These are phyloP conservation scores for Hirundo rustica DNA, from an alignment of 2,797 vertebrate species.

Conservation along the genomic window DNA sequence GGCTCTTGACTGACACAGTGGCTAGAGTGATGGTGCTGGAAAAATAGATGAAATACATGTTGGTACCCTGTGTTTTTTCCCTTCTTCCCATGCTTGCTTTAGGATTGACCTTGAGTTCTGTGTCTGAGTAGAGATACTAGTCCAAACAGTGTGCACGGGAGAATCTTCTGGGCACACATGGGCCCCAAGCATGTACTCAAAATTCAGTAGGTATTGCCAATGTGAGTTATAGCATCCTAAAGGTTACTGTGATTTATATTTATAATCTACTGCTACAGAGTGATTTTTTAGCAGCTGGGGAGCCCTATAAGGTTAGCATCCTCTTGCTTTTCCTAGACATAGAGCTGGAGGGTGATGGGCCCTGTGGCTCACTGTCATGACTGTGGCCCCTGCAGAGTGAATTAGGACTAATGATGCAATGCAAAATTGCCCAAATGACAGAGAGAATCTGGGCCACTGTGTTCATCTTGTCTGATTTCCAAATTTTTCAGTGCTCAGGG, in stretches of 20 bases:
- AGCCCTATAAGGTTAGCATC: neutral
- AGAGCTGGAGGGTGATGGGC: neutral
- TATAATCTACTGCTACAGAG: neutral
- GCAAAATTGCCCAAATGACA: constrained; percentile 15
- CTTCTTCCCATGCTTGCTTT: neutral
- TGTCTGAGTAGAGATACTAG: neutral
- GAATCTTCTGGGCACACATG: rapidly evolving
- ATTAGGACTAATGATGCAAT: neutral
- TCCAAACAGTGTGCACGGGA: neutral
- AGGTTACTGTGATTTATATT: neutral
- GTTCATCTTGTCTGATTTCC: constrained; percentile 27
- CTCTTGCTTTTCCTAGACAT: neutral
- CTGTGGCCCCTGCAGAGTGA: neutral
- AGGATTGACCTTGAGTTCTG: neutral
- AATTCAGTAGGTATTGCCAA: neutral
- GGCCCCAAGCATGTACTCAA: neutral
- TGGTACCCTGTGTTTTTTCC: neutral
- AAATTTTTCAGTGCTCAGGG: constrained; percentile 47
- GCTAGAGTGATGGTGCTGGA: neutral
- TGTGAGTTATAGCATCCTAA: neutral
- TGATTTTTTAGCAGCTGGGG: neutral
- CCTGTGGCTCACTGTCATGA: neutral
- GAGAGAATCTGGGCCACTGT: constrained; percentile 17
- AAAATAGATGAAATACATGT: neutral
- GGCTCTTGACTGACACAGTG: neutral